Base-by-base conservation (phyloP, 2,113 vertebrate genomes). In the Odontesthes bonariensis region DNA sequence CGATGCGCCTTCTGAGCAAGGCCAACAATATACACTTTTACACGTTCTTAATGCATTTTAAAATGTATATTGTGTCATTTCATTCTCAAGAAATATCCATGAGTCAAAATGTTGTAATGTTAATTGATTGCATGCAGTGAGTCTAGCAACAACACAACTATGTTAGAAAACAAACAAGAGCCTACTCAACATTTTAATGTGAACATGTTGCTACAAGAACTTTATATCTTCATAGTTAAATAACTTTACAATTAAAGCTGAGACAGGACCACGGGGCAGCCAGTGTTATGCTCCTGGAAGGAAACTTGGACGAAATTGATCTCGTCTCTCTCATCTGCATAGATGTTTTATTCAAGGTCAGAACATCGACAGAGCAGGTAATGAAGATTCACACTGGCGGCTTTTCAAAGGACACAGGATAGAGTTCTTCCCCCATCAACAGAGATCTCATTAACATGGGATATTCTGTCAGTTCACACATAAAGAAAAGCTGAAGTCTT, bases 341-440 rank as follows among this genome's bases (percentile, higher is more conserved):
- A 65, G 86, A 76, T 84, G 85, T 79, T 88, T 90, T 85, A 86
- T 90, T 91, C 92, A 94, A 94, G 89, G 89, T 91, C 72, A 46
- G 66, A 65, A 35, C 80, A 88, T 86, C 71, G 84, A 91, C 90
- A 71, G 58, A 63, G 42, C 76, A 84, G 55, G 84, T 88, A 92
- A 90, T 87, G 84, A 92, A 92, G 84, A 92, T 89, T 88, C 86
- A 85, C 73, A 72, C 82, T 86, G 86, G 81, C 87, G 89, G 89
- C 46, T 85, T 81, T 91, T 90, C 78, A 88, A 89, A 89, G 88
- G 88, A 89, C 84, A 81, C 23, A 42, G 69, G 53, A 79, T 69
- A 40, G 68, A 83, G 79, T 59, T 17, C 38, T 63, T 69, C 74
- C 31, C 31, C 77, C 68, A 83, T 77, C 67, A 62, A 65, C 67